These are phyloP conservation scores for Himalopsyche phryganea DNA, from an alignment of 1,140 invertebrate genomes.

Conservation along the genomic window DNA sequence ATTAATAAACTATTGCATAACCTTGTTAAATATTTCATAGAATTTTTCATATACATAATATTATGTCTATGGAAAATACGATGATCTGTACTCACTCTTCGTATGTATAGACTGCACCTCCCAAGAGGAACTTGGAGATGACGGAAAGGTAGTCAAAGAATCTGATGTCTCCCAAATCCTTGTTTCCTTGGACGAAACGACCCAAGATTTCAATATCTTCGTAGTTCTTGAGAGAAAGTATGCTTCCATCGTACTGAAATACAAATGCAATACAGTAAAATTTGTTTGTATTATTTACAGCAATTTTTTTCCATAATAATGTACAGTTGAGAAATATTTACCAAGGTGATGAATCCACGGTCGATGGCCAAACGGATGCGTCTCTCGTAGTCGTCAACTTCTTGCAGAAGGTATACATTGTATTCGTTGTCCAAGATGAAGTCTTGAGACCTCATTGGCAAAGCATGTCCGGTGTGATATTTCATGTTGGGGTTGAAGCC, in stretches of 20 bases:
- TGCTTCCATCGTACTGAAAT: constrained; percentile 46
- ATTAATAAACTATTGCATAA: neutral
- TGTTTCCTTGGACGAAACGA: constrained; percentile 63
- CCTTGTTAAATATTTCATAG: neutral
- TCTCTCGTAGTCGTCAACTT: constrained; percentile 51
- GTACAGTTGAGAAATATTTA: constrained; percentile 5
- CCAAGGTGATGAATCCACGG: constrained; percentile 45
- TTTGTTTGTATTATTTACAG: constrained; percentile 54
- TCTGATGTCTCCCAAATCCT: constrained; percentile 50
- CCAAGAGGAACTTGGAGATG: constrained; percentile 37
- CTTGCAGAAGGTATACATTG: constrained; percentile 43
- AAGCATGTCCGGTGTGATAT: constrained; percentile 55
- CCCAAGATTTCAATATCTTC: constrained; percentile 61
- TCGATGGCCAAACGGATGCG: constrained; percentile 58
- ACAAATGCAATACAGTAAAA: constrained; percentile 44
- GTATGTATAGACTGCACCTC: constrained; percentile 5
- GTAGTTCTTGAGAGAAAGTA: constrained; percentile 49
- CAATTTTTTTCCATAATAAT: constrained; percentile 37
- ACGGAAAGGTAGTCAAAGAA: constrained; percentile 36
- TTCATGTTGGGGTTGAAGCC: constrained; percentile 59
- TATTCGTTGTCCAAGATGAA: constrained; percentile 46
- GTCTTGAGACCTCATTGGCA: constrained; percentile 54
- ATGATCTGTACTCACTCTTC: constrained; percentile 31
- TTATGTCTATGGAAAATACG: constrained; percentile 32
- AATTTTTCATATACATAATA: neutral